Evolutionary conservation across 2,888 invertebrate genomes (phyloP).

Genomic region (Agonopterix arenella): DNA sequence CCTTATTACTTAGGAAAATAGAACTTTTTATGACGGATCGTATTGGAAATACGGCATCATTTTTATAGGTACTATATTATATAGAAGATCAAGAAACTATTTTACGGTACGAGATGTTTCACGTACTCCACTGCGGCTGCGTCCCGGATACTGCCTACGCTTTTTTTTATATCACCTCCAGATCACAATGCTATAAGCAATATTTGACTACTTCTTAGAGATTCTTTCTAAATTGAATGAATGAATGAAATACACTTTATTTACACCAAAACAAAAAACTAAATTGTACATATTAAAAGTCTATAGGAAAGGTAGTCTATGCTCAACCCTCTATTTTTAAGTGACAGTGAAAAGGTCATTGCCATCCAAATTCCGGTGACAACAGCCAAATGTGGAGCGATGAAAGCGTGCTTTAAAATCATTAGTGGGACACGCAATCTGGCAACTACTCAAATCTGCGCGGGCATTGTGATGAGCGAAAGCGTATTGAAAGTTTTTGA

Average conservation of each 20-base stretch:
- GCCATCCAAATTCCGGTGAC: conserved; percentile 15
- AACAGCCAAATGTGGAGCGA: conserved; percentile 18
- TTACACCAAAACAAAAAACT: no score
- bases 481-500: not conserved
- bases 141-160: no score
- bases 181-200: not conserved
- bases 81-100: no score
- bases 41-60: no score
- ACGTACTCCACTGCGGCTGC: no score
- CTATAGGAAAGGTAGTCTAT: not conserved
- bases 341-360: conserved; percentile 18
- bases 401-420: conserved; percentile 30
- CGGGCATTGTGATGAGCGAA: not conserved
- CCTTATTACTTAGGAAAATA: no score
- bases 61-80: no score
- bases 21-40: no score
- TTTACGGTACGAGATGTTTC: no score
- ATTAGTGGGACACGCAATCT: conserved; percentile 28
- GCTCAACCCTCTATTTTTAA: conserved; percentile 1
- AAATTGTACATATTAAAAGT: not conserved
- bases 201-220: not conserved
- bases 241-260: no score
- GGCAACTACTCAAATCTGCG: conserved; percentile 17
- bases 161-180: no score
- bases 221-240: no score